phyloP scores from a whole-genome alignment of 2,888 invertebrate species.

The Dicyrtoma fusca region DNA sequence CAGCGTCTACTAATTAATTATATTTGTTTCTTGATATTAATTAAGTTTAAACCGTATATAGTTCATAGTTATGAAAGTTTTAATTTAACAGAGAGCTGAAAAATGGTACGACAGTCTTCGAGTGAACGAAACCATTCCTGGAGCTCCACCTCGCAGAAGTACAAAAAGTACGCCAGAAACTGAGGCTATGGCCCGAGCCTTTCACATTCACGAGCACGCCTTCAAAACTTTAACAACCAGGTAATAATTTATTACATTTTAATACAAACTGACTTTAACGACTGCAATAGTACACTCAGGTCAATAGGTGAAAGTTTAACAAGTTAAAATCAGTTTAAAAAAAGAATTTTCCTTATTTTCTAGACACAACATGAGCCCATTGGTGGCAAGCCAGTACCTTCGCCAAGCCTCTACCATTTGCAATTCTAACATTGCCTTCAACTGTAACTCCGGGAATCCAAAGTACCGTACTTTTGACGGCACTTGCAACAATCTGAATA shows the following conservation, averaged over 20 bases:
- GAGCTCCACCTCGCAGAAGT: conserved; percentile 14
- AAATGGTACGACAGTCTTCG: neutral
- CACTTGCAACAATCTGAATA: conserved; percentile 58
- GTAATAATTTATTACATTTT: conserved; percentile 12
- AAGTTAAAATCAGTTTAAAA: too few species aligned
- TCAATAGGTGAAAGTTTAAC: too few species aligned
- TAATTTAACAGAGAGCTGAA: conserved; percentile 8
- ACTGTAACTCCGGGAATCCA: conserved; percentile 28
- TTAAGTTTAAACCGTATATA: too few species aligned
- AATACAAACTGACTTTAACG: too few species aligned
- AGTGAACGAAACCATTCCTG: neutral
- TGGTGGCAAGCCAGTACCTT: neutral
- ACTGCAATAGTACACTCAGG: too few species aligned
- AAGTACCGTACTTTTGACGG: conserved; percentile 57
- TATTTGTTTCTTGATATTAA: too few species aligned
- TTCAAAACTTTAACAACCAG: conserved; percentile 27
- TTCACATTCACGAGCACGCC: conserved; percentile 22
- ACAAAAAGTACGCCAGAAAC: conserved; percentile 33
- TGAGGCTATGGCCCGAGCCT: conserved; percentile 18
- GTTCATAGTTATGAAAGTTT: too few species aligned
- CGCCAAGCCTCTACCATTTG: conserved; percentile 36
- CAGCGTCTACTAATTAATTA: too few species aligned
- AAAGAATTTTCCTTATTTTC: too few species aligned
- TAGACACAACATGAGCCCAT: conserved; percentile 18
- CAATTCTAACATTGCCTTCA: conserved; percentile 11